Percentiles rank a stretch among this genome's conserved stretches.
Evolutionary conservation across 2,888 invertebrate genomes (phyloP).

Genomic region (Sesia bembeciformis): DNA sequence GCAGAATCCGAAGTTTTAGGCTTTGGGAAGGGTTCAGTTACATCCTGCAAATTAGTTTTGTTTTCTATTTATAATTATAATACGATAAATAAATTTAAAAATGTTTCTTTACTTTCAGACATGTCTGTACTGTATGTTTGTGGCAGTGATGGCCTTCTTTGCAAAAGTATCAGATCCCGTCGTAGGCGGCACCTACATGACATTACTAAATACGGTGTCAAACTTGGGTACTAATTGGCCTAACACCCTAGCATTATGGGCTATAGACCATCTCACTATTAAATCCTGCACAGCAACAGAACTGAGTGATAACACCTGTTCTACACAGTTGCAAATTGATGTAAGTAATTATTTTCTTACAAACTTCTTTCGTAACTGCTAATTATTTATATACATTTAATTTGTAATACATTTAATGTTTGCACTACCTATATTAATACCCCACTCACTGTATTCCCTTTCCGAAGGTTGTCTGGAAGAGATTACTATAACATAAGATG

Average conservation of each 20-base stretch:
- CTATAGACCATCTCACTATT: constrained; percentile 91
- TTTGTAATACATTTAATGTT: too few species aligned
- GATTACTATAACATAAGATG: too few species aligned
- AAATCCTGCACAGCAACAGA: constrained; percentile 77
- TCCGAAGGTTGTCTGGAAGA: too few species aligned
- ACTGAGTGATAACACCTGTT: constrained; percentile 76
- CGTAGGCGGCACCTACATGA: constrained; percentile 99
- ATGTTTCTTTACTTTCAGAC: constrained; percentile 74
- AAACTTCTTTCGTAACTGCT: too few species aligned
- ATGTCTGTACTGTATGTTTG: constrained; percentile 96
- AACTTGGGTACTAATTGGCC: constrained; percentile 99
- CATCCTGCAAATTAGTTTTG: not conserved
- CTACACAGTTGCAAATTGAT: constrained; percentile 76
- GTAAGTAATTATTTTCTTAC: constrained; percentile 52
- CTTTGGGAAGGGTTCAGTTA: too few species aligned
- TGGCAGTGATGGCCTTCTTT: constrained; percentile 97
- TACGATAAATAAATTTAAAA: not conserved
- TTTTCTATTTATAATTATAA: too few species aligned
- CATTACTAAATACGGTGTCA: constrained; percentile 93
- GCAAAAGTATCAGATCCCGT: constrained; percentile 97
- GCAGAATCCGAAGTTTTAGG: not conserved
- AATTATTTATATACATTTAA: too few species aligned
- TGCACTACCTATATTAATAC: too few species aligned
- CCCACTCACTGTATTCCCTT: too few species aligned
- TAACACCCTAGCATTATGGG: constrained; percentile 90